Percentiles rank a stretch among this genome's conserved stretches.
Evolutionary conservation across 1,140 invertebrate genomes (phyloP).

Genomic region (Drusus annulatus): DNA sequence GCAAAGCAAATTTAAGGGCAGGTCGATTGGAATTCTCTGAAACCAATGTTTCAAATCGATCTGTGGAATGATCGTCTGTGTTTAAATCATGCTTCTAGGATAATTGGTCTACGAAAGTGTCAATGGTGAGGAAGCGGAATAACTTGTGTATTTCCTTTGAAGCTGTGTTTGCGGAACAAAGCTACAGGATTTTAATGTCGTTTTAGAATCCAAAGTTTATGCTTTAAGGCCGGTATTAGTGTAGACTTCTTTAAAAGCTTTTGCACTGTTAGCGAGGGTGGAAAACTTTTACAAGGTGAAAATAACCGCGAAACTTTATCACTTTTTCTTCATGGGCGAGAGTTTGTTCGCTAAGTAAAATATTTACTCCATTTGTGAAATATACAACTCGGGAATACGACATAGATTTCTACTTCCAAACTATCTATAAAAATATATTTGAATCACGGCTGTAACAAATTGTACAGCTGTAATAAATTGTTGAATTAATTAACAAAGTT

Average conservation of each 20-base stretch:
- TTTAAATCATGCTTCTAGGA: no score
- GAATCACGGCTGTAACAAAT: no score
- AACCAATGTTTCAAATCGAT: no score
- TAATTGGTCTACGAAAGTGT: no score
- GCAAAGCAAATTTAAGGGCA: no score
- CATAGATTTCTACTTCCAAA: no score
- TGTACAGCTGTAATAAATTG: no score
- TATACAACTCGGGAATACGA: no score
- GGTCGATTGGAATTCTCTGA: no score
- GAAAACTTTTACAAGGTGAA: constrained; percentile 28
- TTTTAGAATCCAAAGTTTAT: constrained; percentile 17
- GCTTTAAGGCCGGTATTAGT: constrained; percentile 26
- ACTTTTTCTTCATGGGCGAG: constrained; percentile 14
- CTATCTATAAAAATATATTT: no score
- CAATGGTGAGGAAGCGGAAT: background rate
- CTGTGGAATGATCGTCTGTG: no score
- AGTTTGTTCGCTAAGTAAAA: background rate
- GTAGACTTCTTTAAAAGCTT: constrained; percentile 27
- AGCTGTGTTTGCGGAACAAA: constrained; percentile 5
- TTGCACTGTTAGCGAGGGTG: background rate
- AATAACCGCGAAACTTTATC: constrained; percentile 34
- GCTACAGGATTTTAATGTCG: background rate
- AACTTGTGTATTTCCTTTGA: background rate
- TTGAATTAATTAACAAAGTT: no score
- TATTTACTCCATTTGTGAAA: constrained; percentile 2